These are phyloP conservation scores for Schmidtea mediterranea DNA, from an alignment of 1,140 invertebrate genomes.

Conservation along the genomic window DNA sequence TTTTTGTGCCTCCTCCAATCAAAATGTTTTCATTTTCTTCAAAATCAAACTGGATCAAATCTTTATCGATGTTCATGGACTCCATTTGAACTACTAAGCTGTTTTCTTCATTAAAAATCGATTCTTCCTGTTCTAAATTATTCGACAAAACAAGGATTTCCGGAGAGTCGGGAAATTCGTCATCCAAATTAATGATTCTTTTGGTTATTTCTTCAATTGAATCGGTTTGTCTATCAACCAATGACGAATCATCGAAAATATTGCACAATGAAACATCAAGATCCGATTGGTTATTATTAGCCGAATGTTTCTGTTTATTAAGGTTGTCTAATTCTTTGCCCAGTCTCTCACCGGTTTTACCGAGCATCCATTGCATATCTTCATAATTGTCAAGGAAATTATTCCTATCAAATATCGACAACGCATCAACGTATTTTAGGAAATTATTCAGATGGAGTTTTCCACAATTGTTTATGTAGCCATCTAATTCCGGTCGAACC, in stretches of 20 bases:
- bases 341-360: not conserved
- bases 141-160: constrained; percentile 8
- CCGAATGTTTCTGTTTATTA: not conserved
- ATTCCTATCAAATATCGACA: not conserved
- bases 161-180: constrained; percentile 7
- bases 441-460: not conserved
- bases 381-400: not conserved
- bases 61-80: constrained; percentile 70
- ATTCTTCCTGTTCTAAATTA: constrained; percentile 8
- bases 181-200: constrained; percentile 8
- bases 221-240: too few species aligned
- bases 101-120: too few species aligned
- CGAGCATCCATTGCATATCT: constrained; percentile 1
- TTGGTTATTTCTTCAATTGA: too few species aligned
- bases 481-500: constrained; percentile 53
- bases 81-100: constrained; percentile 40
- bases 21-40: too few species aligned
- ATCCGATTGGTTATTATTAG: too few species aligned
- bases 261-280: too few species aligned
- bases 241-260: too few species aligned
- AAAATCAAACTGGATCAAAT: constrained; percentile 42
- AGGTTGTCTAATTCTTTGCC: not conserved
- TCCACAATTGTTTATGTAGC: constrained; percentile 14
- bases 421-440: not conserved
- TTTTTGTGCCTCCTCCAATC: too few species aligned